Base-by-base conservation (phyloP, 1,140 invertebrate genomes). In the Potamilus streckersoni region DNA sequence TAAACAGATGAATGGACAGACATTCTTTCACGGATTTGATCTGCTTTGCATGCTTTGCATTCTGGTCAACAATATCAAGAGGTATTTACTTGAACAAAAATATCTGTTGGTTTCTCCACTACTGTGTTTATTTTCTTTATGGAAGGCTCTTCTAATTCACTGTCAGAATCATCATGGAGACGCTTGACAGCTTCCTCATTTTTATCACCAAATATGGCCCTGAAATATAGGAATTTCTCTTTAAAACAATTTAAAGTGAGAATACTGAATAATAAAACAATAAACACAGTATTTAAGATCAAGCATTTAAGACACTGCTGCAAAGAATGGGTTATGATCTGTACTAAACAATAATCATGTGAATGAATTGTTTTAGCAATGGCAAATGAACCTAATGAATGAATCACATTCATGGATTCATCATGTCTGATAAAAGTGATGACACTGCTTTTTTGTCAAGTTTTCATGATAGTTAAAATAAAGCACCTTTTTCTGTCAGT, bases 191-290 rank as follows among this genome's bases (percentile, higher is more conserved):
- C 72, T 64, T 73, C 71, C 13, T 76, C 80, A 69, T 76, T 82
- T 67, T 84, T 79, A 67, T 86, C 83, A 31, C 87, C 89, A 86
- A 91, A 90, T 58, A 88, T 80, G 16, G 89, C 84, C 66, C 89
- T 91, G 76, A 57, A 84, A 80, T 62, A 62, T 59, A 78, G 68
- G 71, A 71, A 73, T 74, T 66, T 8, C 12, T 57, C 80, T 64
- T 60, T 63, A 72, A 56, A 68, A 63, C 20, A 72, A 63, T 20
- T 59, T 67, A 59, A 70, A 66, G 61, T 58, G 16, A 56, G 58
- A 64, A 38, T 1, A 49, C 38, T 49, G 38, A 65, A 49, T 69
- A 31, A 71, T 64, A 57, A 64, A 31, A n/a, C 57, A 60, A 16
- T 74, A 15, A 23, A 12, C 14, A 59, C 17, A 61, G 20, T 13